These are phyloP conservation scores for Magallana gigas DNA, from an alignment of 1,140 invertebrate genomes.

Conservation along the genomic window DNA sequence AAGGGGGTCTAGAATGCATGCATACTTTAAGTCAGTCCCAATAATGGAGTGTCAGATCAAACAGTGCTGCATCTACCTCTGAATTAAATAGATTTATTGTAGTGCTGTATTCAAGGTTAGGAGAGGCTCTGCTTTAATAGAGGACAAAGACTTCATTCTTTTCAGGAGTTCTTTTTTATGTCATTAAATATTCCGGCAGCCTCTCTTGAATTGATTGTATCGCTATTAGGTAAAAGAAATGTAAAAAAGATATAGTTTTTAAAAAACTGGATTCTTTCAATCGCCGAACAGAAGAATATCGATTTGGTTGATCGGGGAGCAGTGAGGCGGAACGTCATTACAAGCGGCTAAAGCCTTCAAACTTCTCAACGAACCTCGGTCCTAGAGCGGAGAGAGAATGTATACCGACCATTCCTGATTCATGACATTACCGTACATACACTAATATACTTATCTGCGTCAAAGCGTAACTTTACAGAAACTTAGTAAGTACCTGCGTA, in stretches of 20 bases:
- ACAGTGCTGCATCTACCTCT: not conserved
- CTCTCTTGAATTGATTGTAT: slow-evolving; percentile 3
- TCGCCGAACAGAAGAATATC: not conserved
- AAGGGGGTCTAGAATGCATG: not conserved
- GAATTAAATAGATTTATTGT: slow-evolving; percentile 26
- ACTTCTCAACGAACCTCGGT: too few species aligned
- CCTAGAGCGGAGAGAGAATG: too few species aligned
- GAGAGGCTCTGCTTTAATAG: not conserved
- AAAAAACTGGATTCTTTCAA: not conserved
- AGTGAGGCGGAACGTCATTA: slow-evolving; percentile 3
- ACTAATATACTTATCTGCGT: too few species aligned
- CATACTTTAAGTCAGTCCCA: not conserved
- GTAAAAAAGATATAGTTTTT: too few species aligned
- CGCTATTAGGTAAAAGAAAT: slow-evolving; percentile 12
- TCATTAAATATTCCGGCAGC: slow-evolving; percentile 33
- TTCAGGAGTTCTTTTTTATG: not conserved
- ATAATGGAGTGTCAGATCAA: slow-evolving; percentile 7
- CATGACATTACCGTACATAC: too few species aligned
- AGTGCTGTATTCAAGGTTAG: not conserved
- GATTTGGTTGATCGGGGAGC: slow-evolving; percentile 8
- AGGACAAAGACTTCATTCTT: slow-evolving; percentile 13
- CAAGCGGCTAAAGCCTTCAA: not conserved
- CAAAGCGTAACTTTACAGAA: too few species aligned
- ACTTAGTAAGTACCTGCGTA: too few species aligned
- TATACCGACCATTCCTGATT: too few species aligned